Percentiles rank a stretch among this genome's conserved stretches.
These are phyloP conservation scores for Homarus americanus DNA, from an alignment of 1,140 invertebrate species.

Conservation along the genomic window DNA sequence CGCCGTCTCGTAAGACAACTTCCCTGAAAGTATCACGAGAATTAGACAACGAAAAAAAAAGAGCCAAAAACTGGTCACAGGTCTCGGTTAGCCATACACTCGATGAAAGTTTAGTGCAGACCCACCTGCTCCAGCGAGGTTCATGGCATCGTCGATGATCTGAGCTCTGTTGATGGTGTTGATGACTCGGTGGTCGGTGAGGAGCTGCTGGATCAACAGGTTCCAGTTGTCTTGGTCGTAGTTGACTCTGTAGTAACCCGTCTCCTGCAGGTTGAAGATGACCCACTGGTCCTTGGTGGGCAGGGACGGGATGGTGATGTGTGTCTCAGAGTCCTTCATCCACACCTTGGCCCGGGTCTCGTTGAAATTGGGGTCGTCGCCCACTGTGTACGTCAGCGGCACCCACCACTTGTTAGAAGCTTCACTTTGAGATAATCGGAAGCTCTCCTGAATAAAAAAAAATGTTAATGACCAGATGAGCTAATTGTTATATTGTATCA, in stretches of 20 bases:
- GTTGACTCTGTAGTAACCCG: slow-evolving; percentile 81
- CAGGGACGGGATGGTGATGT: slow-evolving; percentile 55
- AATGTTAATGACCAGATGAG: no score
- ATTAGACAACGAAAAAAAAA: no score
- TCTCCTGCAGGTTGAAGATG: slow-evolving; percentile 74
- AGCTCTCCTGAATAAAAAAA: no score
- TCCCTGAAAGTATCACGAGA: no score
- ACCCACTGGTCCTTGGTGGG: slow-evolving; percentile 70
- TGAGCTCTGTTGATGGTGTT: slow-evolving; percentile 81
- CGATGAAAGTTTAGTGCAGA: no score
- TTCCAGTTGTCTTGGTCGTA: slow-evolving; percentile 81
- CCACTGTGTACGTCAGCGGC: slow-evolving; percentile 68
- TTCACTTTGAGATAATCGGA: no score
- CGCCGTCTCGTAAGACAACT: slow-evolving; percentile 55
- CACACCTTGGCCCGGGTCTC: slow-evolving; percentile 61
- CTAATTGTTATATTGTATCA: no score
- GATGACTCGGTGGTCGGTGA: slow-evolving; percentile 77
- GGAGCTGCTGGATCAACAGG: slow-evolving; percentile 78
- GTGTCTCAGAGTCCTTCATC: slow-evolving; percentile 65
- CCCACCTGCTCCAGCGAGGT: slow-evolving; percentile 6
- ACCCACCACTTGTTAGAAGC: slow-evolving; percentile 75
- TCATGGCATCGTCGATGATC: slow-evolving; percentile 76
- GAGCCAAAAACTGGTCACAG: no score
- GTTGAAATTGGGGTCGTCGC: slow-evolving; percentile 65
- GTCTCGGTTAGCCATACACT: no score